A percentile compares a stretch with the other conserved stretches of the same genome.
Conservation (phyloP, 2,113 vertebrate species). For the Tyrannus savana region DNA sequence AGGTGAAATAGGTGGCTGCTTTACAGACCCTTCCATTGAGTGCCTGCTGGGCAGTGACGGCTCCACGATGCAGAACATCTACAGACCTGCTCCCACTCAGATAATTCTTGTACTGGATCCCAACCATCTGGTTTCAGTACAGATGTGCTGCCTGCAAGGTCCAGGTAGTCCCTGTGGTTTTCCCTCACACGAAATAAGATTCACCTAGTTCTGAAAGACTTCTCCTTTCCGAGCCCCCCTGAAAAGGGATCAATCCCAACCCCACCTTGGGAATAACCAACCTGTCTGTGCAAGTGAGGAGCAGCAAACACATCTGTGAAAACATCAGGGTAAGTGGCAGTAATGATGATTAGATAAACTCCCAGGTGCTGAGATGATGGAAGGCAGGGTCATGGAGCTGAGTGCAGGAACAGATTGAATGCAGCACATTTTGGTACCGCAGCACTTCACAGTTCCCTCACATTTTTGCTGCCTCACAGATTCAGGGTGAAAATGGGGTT, state of each 20-base stretch:
- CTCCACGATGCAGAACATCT: not conserved
- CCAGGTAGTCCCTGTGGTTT: not conserved
- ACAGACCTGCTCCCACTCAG: not conserved
- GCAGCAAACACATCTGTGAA: not conserved
- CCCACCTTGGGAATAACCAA: not conserved
- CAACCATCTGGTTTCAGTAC: not conserved
- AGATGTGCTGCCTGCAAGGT: not conserved
- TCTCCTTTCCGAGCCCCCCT: not conserved
- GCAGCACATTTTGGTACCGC: not conserved
- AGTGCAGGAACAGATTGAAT: not conserved
- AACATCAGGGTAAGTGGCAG: not conserved
- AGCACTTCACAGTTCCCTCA: not conserved
- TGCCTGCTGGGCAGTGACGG: not conserved
- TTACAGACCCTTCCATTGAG: fast-evolving
- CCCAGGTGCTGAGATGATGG: not conserved
- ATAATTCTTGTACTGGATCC: not conserved
- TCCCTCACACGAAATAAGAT: not conserved
- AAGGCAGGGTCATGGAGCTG: not conserved
- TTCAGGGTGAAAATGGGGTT: not conserved
- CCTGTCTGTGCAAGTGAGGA: not conserved
- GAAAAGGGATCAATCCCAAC: not conserved
- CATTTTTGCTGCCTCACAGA: not conserved
- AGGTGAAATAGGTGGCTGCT: not conserved
- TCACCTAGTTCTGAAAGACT: not conserved
- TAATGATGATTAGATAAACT: not conserved